These are phyloP conservation scores for Ricordea florida DNA, from an alignment of 92 coral and sea anemone species.

Conservation along the genomic window DNA sequence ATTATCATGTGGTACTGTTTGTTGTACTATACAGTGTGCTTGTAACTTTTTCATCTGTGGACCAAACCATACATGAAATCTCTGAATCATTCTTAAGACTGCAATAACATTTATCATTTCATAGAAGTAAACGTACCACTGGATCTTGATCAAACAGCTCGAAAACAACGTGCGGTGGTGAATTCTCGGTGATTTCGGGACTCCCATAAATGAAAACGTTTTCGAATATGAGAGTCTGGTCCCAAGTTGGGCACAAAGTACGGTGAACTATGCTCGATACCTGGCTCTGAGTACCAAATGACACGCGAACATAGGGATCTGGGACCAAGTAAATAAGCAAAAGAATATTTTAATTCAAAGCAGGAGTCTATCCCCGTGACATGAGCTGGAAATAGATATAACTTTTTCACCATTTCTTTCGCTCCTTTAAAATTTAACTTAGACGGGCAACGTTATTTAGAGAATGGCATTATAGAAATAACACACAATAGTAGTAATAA, in stretches of 20 bases:
- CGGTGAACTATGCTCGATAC: slow-evolving; percentile 70
- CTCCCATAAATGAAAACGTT: slow-evolving; percentile 82
- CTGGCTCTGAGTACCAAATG: slow-evolving; percentile 83
- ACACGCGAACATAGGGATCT: slow-evolving; percentile 93
- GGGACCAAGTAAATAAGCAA: background rate
- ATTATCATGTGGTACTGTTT: too few relatives aligned
- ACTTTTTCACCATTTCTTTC: too few relatives aligned
- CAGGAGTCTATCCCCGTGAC: too few relatives aligned
- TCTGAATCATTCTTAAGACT: background rate
- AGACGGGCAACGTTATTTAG: too few relatives aligned
- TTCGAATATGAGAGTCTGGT: slow-evolving; percentile 90
- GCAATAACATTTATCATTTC: background rate
- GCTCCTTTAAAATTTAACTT: too few relatives aligned
- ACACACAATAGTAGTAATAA: too few relatives aligned
- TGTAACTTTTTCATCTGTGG: background rate
- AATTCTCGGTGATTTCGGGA: slow-evolving; percentile 67
- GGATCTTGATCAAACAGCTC: slow-evolving; percentile 89
- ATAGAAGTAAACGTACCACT: slow-evolving; percentile 72
- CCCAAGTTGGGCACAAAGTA: slow-evolving; percentile 96
- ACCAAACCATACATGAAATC: background rate
- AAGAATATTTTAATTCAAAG: background rate
- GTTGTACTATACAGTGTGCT: too few relatives aligned
- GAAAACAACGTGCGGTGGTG: slow-evolving; percentile 85
- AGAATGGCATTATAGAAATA: too few relatives aligned
- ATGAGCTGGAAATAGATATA: too few relatives aligned